Conservation (phyloP, 2,113 vertebrate species). For the Pseudonaja textilis region DNA sequence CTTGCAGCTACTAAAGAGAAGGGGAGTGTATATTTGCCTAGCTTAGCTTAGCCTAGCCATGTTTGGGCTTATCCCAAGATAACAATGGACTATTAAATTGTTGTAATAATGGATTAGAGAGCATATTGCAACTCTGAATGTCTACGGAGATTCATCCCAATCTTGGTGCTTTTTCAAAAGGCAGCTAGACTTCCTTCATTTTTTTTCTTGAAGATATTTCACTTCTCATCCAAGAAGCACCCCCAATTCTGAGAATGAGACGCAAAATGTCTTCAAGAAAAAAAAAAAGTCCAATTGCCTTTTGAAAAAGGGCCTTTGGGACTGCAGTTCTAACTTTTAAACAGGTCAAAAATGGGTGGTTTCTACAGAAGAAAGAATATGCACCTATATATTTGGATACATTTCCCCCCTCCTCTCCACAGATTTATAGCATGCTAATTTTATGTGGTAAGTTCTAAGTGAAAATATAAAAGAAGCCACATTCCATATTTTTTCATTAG, state of each 20-base stretch:
- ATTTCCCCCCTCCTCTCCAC: too few relatives aligned
- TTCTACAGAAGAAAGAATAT: background rate
- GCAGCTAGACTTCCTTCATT: background rate
- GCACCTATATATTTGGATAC: background rate
- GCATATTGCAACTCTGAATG: background rate
- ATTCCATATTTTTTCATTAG: background rate
- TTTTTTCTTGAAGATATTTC: background rate
- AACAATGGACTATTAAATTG: background rate
- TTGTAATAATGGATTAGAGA: background rate
- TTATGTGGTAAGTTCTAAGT: background rate
- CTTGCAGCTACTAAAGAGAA: background rate
- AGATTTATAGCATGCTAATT: background rate
- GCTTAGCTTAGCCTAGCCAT: background rate
- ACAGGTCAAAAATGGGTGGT: background rate
- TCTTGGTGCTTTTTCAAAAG: background rate
- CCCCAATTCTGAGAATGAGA: background rate
- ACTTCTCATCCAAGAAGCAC: too few relatives aligned
- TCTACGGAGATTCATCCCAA: background rate
- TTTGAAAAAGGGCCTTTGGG: background rate
- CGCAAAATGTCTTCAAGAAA: background rate
- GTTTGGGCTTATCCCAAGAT: background rate
- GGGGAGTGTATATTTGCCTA: background rate
- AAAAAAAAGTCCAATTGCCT: background rate
- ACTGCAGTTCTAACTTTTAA: background rate
- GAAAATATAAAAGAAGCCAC: background rate